These are phyloP conservation scores for Cyprinodon diabolis DNA, from an alignment of 2,797 vertebrate genomes.

Conservation along the genomic window DNA sequence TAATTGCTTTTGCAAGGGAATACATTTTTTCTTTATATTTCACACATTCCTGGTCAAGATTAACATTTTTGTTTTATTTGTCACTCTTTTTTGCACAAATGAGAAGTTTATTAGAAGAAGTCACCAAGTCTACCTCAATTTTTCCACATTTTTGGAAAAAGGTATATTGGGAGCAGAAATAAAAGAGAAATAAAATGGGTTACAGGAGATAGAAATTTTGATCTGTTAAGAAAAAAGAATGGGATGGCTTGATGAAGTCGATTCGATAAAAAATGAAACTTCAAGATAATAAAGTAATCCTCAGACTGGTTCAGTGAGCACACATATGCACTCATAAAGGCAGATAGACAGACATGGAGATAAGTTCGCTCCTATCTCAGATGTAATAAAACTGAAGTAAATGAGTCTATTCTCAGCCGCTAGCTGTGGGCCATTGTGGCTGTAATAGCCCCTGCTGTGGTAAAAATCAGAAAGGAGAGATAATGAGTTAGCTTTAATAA, in stretches of 20 bases:
- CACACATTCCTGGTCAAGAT: conserved; percentile 1
- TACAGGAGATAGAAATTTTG: conserved; percentile 20
- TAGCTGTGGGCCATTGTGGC: conserved; percentile 60
- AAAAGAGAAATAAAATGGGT: conserved; percentile 20
- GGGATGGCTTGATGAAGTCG: conserved; percentile 50
- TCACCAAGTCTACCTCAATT: not conserved
- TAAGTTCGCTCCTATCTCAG: conserved; percentile 66
- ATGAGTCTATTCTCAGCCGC: conserved; percentile 61
- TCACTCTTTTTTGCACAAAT: not conserved
- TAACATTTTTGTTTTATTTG: conserved; percentile 7
- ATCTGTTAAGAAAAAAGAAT: conserved; percentile 26
- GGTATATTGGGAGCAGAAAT: not conserved
- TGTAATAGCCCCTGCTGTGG: conserved; percentile 55
- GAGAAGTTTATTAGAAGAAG: conserved; percentile 29
- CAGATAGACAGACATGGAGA: conserved; percentile 62
- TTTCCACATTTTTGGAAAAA: conserved; percentile 23
- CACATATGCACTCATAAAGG: conserved; percentile 36
- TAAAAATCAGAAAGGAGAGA: conserved; percentile 57
- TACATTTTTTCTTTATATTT: not conserved
- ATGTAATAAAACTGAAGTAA: conserved; percentile 74
- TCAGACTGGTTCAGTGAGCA: conserved; percentile 29
- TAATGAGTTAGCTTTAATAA: conserved; percentile 67
- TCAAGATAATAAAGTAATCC: conserved; percentile 64
- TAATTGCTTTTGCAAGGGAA: not conserved
- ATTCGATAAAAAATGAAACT: conserved; percentile 56